These are phyloP conservation scores for Periophthalmus modestus DNA, from an alignment of 2,113 vertebrate genomes.

Conservation along the genomic window DNA sequence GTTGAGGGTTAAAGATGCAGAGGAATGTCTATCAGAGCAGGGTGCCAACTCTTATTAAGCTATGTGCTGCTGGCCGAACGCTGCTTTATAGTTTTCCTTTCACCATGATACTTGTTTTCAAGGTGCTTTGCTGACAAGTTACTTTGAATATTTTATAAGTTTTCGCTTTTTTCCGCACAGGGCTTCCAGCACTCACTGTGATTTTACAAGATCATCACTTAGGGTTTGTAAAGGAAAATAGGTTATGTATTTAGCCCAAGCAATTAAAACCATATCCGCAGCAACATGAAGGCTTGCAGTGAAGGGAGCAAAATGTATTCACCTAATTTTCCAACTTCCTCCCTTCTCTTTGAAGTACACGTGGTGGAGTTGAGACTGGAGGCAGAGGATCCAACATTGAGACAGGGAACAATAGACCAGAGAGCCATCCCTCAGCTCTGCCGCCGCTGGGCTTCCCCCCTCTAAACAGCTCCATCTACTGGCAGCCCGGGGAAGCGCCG, in stretches of 20 bases:
- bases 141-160: constrained; percentile 57
- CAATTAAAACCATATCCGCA: constrained; percentile 64
- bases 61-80: constrained; percentile 16
- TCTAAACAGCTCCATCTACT: constrained; percentile 58
- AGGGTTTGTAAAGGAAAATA: constrained; percentile 56
- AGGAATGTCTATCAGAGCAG: constrained; percentile 69
- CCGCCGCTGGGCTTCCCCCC: constrained; percentile 38
- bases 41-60: constrained; percentile 60
- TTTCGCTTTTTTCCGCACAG: constrained; percentile 18
- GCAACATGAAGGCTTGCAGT: constrained; percentile 41
- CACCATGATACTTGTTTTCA: constrained; percentile 45
- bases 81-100: constrained; percentile 21
- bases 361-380: constrained; percentile 52
- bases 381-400: constrained; percentile 53
- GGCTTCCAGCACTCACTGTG: constrained; percentile 43
- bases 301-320: constrained; percentile 54
- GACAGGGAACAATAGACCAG: constrained; percentile 68
- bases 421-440: constrained; percentile 59
- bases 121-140: constrained; percentile 42
- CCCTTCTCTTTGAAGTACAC: constrained; percentile 69
- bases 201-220: constrained; percentile 61
- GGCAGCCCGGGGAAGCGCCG: constrained; percentile 4
- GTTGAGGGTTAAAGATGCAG: constrained; percentile 69
- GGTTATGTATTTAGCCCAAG: constrained; percentile 59
- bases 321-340: constrained; percentile 64